Evolutionary conservation across 2,113 vertebrate genomes (phyloP).

Genomic region (Ophthalmolycus amberensis): DNA sequence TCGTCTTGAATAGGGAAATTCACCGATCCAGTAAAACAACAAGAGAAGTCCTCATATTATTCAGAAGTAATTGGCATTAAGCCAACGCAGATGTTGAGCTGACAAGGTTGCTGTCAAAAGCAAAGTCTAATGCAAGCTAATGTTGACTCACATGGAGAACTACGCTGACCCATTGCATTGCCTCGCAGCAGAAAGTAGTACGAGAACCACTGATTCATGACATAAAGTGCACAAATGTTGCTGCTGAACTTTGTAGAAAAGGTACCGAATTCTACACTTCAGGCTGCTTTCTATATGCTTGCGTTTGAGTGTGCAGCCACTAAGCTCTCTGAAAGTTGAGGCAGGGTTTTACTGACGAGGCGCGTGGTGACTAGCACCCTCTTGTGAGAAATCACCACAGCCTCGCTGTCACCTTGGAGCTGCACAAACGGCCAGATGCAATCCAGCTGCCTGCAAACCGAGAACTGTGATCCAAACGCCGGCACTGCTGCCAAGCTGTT

Average conservation of each 20-base stretch:
- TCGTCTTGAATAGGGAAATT: background rate
- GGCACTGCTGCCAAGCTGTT: slow-evolving; percentile 21
- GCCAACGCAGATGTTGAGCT: slow-evolving; percentile 25
- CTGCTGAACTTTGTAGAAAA: background rate
- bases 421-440: slow-evolving; percentile 36
- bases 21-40: background rate
- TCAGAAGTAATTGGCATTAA: background rate
- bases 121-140: background rate
- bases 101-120: slow-evolving; percentile 18
- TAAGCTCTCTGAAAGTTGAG: background rate
- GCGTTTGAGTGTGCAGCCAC: slow-evolving; percentile 4
- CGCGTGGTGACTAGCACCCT: slow-evolving; percentile 56
- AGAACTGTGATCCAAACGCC: slow-evolving; percentile 31
- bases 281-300: background rate
- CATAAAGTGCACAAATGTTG: background rate
- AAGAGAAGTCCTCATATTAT: background rate
- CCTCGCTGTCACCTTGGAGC: slow-evolving; percentile 55
- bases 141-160: slow-evolving; percentile 11
- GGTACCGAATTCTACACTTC: background rate
- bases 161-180: background rate
- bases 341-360: background rate
- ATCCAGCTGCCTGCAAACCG: slow-evolving; percentile 53
- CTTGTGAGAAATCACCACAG: slow-evolving; percentile 47
- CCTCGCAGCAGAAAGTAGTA: slow-evolving; percentile 1
- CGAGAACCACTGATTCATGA: slow-evolving; percentile 23